Evolutionary conservation across 1,140 invertebrate species (phyloP), one percentile per base, ranked within the genome.

Genomic region (Subanguina moxae): DNA sequence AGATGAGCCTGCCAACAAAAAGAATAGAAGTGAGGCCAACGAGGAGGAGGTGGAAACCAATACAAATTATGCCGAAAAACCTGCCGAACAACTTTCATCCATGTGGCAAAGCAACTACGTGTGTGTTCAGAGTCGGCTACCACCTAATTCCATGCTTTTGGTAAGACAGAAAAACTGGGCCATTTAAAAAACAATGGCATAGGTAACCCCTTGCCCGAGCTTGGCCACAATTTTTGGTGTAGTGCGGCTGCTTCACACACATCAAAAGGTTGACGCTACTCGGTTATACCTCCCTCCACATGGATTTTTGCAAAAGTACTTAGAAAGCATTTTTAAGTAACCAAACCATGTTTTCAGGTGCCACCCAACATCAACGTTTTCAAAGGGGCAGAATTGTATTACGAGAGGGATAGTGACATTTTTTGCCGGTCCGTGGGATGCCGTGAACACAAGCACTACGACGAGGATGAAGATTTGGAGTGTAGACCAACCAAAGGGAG

Each of bases 311-410:
- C n/a, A n/a, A n/a, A n/a, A n/a, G n/a, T n/a, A n/a, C n/a, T n/a
- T n/a, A n/a, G n/a, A n/a, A n/a, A n/a, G n/a, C n/a, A n/a, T n/a
- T n/a, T n/a, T n/a, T n/a, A n/a, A n/a, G n/a, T n/a, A n/a, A n/a
- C n/a, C 32, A 5, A 38, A 3, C 11, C 32, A 38, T 61, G 5
- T 25, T 70, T 76, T 58, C 64, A 74, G 74, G 58, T 74, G 27
- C 43, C 67, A 15, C 75, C 73, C 0, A 76, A 74, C 48, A 23
- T 74, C 30, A 74, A 72, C 38, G 56, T 74, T 9, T 74, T 74
- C 43, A 66, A 61, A 28, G 73, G 73, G 15, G 73, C 73, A 17
- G 68, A 74, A 28, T n/a, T 74, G 19, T 74, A 48, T 52, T 77
- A 72, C 46, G 75, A 74, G 30, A 45, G 48, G 25, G 75, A 74